These are phyloP conservation scores for Tichodroma muraria DNA, from an alignment of 2,113 vertebrate species.

Conservation along the genomic window DNA sequence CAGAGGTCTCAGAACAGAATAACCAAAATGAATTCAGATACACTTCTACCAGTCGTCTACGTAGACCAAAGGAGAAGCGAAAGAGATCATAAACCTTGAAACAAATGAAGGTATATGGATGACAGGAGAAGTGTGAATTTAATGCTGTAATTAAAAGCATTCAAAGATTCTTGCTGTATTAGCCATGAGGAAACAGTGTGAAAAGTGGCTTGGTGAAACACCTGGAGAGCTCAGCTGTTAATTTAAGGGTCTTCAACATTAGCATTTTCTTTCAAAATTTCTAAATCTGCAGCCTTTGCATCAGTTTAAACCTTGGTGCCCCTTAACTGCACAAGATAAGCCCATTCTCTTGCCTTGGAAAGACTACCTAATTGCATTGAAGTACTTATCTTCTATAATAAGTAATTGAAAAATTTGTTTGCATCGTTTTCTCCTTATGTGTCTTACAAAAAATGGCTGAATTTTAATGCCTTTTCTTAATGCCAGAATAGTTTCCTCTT, in stretches of 20 bases:
- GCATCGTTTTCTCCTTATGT: neutral
- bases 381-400: neutral
- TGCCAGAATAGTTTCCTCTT: neutral
- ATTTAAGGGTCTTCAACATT: neutral
- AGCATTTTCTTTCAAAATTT: neutral
- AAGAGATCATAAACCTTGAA: neutral
- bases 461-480: neutral
- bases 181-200: neutral
- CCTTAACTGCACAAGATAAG: neutral
- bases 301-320: neutral
- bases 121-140: neutral
- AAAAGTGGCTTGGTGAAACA: neutral
- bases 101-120: neutral
- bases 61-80: neutral
- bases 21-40: neutral
- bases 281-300: neutral
- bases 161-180: neutral
- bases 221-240: neutral
- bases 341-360: neutral
- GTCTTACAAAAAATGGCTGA: neutral
- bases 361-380: neutral
- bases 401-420: neutral
- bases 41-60: fast-evolving
- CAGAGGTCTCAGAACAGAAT: neutral
- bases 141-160: neutral